Evolutionary conservation across 2,797 vertebrate species (phyloP).

Genomic region (Phyllotis vaccarum): DNA sequence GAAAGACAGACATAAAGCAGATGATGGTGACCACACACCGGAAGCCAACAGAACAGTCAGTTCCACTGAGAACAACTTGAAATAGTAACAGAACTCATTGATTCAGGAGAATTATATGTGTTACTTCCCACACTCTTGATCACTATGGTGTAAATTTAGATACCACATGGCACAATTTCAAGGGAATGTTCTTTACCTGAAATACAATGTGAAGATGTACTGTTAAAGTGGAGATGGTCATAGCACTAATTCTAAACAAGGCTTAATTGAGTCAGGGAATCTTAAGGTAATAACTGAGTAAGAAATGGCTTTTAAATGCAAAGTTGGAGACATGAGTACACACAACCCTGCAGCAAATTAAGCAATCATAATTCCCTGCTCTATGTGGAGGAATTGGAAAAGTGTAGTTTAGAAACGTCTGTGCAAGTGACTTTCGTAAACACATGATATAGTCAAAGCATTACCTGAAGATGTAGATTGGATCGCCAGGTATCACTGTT

Average conservation of each 20-base stretch:
- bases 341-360: neutral
- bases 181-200: neutral
- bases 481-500: neutral
- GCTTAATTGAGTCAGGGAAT: neutral
- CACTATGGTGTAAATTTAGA: slow-evolving; percentile 19
- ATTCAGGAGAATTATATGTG: neutral
- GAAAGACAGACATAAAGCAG: neutral
- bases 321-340: neutral
- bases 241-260: neutral
- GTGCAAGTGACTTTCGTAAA: neutral
- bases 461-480: too few species aligned
- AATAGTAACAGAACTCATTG: neutral
- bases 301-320: slow-evolving; percentile 8
- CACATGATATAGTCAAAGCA: neutral
- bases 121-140: neutral
- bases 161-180: neutral
- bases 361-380: neutral
- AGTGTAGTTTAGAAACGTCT: neutral
- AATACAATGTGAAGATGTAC: neutral
- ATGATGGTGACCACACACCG: neutral
- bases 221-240: neutral
- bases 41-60: neutral
- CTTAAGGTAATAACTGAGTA: neutral
- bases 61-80: neutral
- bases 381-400: neutral